Percentiles rank a stretch among this genome's conserved stretches.
These are phyloP conservation scores for Valencia hispanica DNA, from an alignment of 2,797 vertebrate species.

Conservation along the genomic window DNA sequence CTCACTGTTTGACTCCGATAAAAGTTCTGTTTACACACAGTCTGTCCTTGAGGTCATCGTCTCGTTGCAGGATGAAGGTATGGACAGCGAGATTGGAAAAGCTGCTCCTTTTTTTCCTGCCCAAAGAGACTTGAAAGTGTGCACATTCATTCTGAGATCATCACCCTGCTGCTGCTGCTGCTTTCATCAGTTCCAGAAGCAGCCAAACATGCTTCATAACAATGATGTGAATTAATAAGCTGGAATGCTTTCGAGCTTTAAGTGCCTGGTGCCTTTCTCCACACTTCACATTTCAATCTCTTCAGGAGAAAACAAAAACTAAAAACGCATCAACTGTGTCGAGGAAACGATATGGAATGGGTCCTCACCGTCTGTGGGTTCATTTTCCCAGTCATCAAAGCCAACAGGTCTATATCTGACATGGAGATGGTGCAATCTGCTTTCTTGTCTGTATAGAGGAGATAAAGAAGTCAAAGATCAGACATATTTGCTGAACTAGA, in stretches of 20 bases:
- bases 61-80: not conserved
- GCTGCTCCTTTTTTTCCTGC: not conserved
- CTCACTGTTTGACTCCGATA: not conserved
- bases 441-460: constrained; percentile 84
- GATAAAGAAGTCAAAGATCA: not conserved
- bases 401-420: constrained; percentile 87
- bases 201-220: not conserved
- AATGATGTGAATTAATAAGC: not conserved
- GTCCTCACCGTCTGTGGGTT: constrained; percentile 93
- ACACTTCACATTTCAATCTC: not conserved
- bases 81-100: not conserved
- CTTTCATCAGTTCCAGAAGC: not conserved
- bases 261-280: not conserved
- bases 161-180: not conserved
- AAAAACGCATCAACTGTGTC: not conserved
- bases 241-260: not conserved
- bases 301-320: not conserved
- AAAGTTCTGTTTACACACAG: not conserved
- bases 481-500: not conserved
- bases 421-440: constrained; percentile 92
- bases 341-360: not conserved
- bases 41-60: not conserved
- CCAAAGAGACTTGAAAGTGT: not conserved
- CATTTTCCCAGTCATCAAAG: constrained; percentile 93
- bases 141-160: not conserved